Conservation (phyloP, 1,140 invertebrate genomes). For the Stratiolaelaps scimitus region DNA sequence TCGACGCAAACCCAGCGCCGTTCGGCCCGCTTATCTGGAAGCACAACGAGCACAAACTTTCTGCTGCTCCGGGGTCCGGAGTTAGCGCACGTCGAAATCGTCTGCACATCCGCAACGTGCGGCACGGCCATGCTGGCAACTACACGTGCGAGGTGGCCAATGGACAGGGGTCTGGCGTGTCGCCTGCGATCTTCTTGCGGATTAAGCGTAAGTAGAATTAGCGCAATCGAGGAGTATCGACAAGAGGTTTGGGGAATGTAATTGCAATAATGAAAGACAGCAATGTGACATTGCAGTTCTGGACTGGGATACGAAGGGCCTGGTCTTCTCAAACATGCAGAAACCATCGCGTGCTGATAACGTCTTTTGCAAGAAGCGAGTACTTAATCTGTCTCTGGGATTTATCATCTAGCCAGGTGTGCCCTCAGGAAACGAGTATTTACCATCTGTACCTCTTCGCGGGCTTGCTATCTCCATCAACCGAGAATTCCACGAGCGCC, state of each 20-base stretch:
- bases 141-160: constrained; percentile 9
- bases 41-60: constrained; percentile 26
- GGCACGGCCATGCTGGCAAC: constrained; percentile 9
- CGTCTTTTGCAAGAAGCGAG: too few relatives aligned
- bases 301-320: too few relatives aligned
- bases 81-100: constrained; percentile 1
- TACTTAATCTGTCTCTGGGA: too few relatives aligned
- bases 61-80: not conserved
- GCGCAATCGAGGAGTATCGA: not conserved
- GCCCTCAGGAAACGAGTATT: too few relatives aligned
- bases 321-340: too few relatives aligned
- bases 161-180: not conserved
- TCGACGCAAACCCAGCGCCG: constrained; percentile 15
- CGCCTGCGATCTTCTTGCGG: constrained; percentile 1
- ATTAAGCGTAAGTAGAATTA: constrained; percentile 4
- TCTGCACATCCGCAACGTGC: constrained; percentile 8
- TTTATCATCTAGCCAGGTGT: too few relatives aligned
- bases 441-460: too few relatives aligned
- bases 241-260: not conserved
- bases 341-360: too few relatives aligned
- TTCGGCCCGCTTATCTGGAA: constrained; percentile 14
- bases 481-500: too few relatives aligned
- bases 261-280: too few relatives aligned
- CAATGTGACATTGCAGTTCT: too few relatives aligned
- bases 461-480: too few relatives aligned